Conservation (phyloP, 2,113 vertebrate genomes). For the Sula dactylatra region DNA sequence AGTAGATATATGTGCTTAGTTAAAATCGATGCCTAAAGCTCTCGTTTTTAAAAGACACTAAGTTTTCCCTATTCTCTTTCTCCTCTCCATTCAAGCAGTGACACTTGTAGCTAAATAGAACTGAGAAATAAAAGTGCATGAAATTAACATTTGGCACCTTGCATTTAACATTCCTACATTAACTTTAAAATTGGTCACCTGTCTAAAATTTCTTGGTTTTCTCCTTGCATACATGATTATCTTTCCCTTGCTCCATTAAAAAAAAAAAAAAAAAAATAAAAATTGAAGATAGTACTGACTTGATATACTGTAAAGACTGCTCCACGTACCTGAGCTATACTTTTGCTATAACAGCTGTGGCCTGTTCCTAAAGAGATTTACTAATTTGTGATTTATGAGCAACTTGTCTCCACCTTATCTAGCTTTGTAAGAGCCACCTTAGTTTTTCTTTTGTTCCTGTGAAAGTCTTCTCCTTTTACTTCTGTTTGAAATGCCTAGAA, state of each 20-base stretch:
- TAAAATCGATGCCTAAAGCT: neutral
- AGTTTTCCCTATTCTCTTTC: neutral
- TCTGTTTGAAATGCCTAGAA: neutral
- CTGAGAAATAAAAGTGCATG: neutral
- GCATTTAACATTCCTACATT: neutral
- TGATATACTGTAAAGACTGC: neutral
- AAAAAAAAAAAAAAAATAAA: neutral
- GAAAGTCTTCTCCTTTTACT: neutral
- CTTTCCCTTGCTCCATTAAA: neutral
- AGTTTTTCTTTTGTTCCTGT: neutral
- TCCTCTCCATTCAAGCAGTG: neutral
- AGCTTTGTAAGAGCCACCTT: neutral
- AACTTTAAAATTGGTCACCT: neutral
- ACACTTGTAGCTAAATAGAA: neutral
- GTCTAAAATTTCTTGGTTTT: neutral
- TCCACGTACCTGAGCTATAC: neutral
- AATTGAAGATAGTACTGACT: neutral
- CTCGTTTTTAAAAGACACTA: neutral
- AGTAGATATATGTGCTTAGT: neutral
- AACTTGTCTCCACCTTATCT: neutral
- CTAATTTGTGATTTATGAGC: neutral
- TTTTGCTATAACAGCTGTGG: neutral
- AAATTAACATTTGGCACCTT: neutral
- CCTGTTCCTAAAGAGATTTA: neutral
- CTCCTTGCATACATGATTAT: neutral